These are phyloP conservation scores for Micromys minutus DNA, from an alignment of 2,113 vertebrate genomes.

Conservation along the genomic window DNA sequence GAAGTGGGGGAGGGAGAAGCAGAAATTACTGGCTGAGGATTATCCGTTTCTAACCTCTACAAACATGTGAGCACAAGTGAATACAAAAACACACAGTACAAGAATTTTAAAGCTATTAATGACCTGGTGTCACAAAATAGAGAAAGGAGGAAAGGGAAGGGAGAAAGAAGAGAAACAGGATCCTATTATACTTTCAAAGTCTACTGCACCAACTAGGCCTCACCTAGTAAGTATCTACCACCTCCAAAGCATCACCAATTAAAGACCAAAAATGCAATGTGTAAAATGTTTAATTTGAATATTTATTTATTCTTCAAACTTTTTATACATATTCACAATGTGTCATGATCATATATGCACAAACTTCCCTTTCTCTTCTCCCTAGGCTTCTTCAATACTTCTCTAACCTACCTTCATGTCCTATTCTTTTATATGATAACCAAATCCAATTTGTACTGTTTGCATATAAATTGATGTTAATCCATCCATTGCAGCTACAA, in stretches of 20 bases:
- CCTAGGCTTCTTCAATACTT: neutral
- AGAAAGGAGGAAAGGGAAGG: neutral
- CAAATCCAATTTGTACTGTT: neutral
- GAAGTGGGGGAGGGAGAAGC: neutral
- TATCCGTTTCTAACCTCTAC: neutral
- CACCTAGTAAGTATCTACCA: neutral
- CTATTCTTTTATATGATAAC: neutral
- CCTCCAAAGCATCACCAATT: neutral
- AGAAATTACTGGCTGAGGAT: neutral
- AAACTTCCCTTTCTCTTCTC: neutral
- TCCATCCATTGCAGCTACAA: neutral
- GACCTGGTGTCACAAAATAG: neutral
- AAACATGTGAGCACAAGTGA: neutral
- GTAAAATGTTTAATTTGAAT: neutral
- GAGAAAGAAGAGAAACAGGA: neutral
- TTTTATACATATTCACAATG: neutral
- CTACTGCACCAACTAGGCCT: neutral
- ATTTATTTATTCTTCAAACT: neutral
- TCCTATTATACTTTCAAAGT: no score
- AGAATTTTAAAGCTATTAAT: neutral
- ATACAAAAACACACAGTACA: neutral
- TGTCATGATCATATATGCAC: neutral
- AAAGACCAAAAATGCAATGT: neutral
- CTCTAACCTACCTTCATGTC: neutral
- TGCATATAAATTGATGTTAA: neutral